phyloP scores from a whole-genome alignment of 1,140 invertebrate genomes.

The Lordiphosa stackelbergi region DNA sequence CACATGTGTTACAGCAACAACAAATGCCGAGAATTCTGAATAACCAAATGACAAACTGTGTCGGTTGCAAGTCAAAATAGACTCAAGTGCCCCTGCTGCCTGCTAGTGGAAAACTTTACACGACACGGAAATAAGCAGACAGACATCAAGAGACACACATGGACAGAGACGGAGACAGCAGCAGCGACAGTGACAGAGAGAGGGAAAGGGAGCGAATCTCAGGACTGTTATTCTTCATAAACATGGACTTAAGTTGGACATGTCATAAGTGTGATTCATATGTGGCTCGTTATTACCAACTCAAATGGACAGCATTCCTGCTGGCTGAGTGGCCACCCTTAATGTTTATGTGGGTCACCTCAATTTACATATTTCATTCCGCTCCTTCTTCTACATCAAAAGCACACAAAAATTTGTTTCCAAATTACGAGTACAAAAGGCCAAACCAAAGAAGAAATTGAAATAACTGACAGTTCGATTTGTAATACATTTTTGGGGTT shows the following conservation, averaged over 20 bases:
- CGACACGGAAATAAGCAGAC: slow-evolving; percentile 26
- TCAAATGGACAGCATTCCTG: not conserved
- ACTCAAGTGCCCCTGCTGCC: slow-evolving; percentile 30
- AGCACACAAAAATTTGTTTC: no score
- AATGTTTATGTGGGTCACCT: slow-evolving; percentile 8
- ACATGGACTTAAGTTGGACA: slow-evolving; percentile 38
- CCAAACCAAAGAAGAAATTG: no score
- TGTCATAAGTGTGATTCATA: slow-evolving; percentile 52
- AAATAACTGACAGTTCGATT: slow-evolving; percentile 16
- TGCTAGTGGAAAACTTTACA: slow-evolving; percentile 38
- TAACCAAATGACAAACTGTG: slow-evolving; percentile 31
- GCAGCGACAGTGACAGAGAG: not conserved
- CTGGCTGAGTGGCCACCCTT: not conserved
- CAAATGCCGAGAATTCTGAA: slow-evolving; percentile 5
- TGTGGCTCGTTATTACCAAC: slow-evolving; percentile 30
- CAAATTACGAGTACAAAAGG: no score
- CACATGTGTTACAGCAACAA: slow-evolving; percentile 11
- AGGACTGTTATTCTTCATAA: slow-evolving; percentile 45
- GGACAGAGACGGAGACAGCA: not conserved
- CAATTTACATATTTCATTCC: slow-evolving; percentile 14
- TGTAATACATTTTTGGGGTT: slow-evolving; percentile 26
- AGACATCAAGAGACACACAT: slow-evolving; percentile 4
- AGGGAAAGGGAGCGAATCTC: not conserved
- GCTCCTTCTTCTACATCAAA: no score
- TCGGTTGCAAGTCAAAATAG: slow-evolving; percentile 28